A percentile compares a stretch with the other conserved stretches of the same genome.
phyloP scores from a whole-genome alignment of 2,888 invertebrate genomes.

The Papilio elwesi region DNA sequence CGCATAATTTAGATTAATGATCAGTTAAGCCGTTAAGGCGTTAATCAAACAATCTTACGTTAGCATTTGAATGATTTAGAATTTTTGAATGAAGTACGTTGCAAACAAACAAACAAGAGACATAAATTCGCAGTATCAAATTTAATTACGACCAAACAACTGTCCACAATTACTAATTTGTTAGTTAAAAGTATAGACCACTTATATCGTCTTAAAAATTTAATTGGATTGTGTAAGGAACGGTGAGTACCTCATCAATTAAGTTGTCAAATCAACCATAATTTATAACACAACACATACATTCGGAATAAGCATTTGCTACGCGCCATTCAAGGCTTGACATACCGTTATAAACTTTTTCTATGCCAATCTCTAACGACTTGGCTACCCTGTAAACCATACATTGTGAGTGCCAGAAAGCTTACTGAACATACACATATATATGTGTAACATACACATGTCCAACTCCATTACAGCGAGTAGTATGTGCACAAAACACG shows the following conservation, averaged over 20 bases:
- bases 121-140: too few species aligned
- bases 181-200: not conserved
- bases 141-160: too few species aligned
- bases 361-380: conserved; percentile 1
- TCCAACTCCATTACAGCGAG: conserved; percentile 14
- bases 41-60: too few species aligned
- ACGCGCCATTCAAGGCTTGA: not conserved
- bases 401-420: conserved; percentile 2
- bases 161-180: too few species aligned
- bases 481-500: conserved; percentile 13
- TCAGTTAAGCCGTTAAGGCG: too few species aligned
- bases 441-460: conserved; percentile 21
- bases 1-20: too few species aligned
- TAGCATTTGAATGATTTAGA: too few species aligned
- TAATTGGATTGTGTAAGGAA: not conserved
- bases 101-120: too few species aligned
- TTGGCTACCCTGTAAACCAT: not conserved
- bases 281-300: not conserved
- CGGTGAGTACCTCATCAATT: not conserved
- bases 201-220: not conserved
- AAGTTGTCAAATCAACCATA: not conserved
- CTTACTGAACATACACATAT: too few species aligned
- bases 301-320: not conserved
- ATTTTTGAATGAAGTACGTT: too few species aligned
- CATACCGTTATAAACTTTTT: conserved; percentile 8